Evolutionary conservation across 2,797 vertebrate species (phyloP).

Genomic region (Poecilia velifera): DNA sequence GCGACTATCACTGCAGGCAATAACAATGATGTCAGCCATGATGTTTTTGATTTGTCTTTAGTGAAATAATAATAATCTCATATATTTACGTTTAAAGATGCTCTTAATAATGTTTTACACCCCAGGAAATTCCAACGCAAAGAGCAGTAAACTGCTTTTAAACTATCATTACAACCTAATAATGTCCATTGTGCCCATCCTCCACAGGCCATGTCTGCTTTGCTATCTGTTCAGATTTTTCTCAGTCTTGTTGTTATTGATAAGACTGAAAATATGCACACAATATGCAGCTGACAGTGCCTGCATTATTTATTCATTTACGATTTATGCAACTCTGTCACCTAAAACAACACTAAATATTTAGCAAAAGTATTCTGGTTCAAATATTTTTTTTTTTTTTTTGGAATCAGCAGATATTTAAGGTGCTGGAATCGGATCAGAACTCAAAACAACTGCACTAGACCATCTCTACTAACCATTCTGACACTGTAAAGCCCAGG

Average conservation of each 20-base stretch:
- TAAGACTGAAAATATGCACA: neutral
- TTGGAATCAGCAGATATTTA: neutral
- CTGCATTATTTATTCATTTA: neutral
- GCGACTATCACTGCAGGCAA: neutral
- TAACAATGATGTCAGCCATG: neutral
- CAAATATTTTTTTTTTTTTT: too few relatives aligned
- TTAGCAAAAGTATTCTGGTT: neutral
- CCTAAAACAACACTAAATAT: neutral
- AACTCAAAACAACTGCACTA: neutral
- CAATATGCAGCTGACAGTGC: neutral
- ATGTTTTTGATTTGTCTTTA: neutral
- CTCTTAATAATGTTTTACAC: neutral
- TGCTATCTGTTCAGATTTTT: neutral
- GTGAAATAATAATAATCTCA: neutral
- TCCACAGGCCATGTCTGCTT: neutral
- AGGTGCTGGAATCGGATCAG: neutral
- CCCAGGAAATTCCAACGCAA: neutral
- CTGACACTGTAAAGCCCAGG: neutral
- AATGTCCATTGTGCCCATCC: neutral
- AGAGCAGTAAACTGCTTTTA: neutral
- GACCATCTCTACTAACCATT: neutral
- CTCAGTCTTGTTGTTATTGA: neutral
- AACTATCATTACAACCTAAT: neutral
- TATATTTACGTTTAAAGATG: neutral
- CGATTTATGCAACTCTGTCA: neutral